Percentiles rank a stretch among this genome's conserved stretches.
Conservation (phyloP, 1,140 invertebrate species). For the Bombyx mori region DNA sequence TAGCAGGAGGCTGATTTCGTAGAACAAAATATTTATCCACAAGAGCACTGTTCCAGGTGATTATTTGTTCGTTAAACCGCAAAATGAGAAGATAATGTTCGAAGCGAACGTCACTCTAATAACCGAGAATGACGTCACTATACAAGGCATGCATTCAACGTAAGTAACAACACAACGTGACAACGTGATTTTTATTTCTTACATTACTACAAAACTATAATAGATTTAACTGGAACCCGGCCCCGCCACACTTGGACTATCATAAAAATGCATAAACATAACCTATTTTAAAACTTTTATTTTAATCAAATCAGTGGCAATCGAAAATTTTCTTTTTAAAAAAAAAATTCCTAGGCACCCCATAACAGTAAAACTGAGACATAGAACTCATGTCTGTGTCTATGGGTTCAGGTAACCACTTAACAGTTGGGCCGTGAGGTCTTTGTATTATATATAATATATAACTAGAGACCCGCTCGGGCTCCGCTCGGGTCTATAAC, state of each 20-base stretch:
- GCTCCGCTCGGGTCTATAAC: no score
- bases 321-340: no score
- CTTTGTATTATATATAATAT: neutral
- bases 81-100: constrained; percentile 55
- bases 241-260: no score
- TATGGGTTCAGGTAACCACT: no score
- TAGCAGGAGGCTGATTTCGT: neutral
- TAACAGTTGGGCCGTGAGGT: no score
- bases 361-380: no score
- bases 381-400: no score
- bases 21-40: neutral
- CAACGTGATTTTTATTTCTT: constrained; percentile 1
- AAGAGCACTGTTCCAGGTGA: constrained; percentile 55
- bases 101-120: constrained; percentile 82
- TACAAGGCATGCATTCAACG: constrained; percentile 73
- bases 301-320: no score
- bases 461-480: neutral
- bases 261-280: no score
- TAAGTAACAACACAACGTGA: constrained; percentile 17
- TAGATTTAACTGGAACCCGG: no score
- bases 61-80: constrained; percentile 51
- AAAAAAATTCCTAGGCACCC: no score
- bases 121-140: constrained; percentile 68
- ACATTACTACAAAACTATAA: constrained; percentile 7
- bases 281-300: no score